These are phyloP conservation scores for Clivina fossor DNA, from an alignment of 2,888 invertebrate genomes.

Conservation along the genomic window DNA sequence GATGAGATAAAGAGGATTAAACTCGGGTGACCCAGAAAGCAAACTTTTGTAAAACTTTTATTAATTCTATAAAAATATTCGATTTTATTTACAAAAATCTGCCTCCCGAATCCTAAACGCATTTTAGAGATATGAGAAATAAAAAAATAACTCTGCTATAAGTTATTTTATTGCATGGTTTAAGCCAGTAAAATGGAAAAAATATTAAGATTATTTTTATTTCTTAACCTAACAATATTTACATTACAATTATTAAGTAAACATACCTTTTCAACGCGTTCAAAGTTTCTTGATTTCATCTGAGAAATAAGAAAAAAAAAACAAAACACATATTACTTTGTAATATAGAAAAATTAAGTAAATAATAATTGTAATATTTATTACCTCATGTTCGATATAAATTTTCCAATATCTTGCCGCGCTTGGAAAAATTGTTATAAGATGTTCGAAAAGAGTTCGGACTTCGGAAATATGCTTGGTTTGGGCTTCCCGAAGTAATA, in stretches of 20 bases:
- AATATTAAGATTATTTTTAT: constrained; percentile 18
- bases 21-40: constrained; percentile 32
- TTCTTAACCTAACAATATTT: constrained; percentile 31
- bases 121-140: constrained; percentile 44
- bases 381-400: constrained; percentile 96
- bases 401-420: constrained; percentile 99
- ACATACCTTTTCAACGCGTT: constrained; percentile 95
- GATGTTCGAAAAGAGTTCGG: constrained; percentile 86
- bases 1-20: constrained; percentile 23
- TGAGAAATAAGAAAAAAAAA: constrained; percentile 59
- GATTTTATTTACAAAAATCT: constrained; percentile 45
- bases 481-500: constrained; percentile 92
- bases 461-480: constrained; percentile 85
- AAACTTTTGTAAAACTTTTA: constrained; percentile 29
- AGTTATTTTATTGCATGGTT: constrained; percentile 39
- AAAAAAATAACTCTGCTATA: constrained; percentile 41
- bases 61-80: constrained; percentile 24
- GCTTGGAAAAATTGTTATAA: constrained; percentile 93
- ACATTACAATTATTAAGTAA: constrained; percentile 36
- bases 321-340: constrained; percentile 18
- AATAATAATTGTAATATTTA: constrained; percentile 23
- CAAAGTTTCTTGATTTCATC: constrained; percentile 97
- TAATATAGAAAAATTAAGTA: constrained; percentile 7
- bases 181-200: constrained; percentile 36
- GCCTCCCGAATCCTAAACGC: constrained; percentile 53